Evolutionary conservation across 2,888 invertebrate species (phyloP), one percentile per base, ranked within the genome.

Genomic region (Nasonia oneida): DNA sequence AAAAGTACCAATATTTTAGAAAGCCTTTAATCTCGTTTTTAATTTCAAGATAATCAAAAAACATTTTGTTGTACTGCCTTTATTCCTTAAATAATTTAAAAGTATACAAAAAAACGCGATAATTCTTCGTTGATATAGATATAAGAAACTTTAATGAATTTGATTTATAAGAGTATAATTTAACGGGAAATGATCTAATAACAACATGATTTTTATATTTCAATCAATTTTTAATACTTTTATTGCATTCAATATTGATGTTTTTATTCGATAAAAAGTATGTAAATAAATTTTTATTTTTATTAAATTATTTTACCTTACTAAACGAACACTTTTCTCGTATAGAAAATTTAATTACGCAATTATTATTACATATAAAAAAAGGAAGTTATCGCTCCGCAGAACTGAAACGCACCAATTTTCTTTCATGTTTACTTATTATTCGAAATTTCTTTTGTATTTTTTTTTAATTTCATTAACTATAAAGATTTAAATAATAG

Each of bases 151-250:
- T 57, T 14, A 50, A 50, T 15, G 50, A 47, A 50, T 50, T 10
- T 0, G n/a, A 79, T 37, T 14, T 57, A 67, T 70, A 12, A 82
- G 75, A 23, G 42, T 81, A 71, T 53, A 42, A 33, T 10, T 73
- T 67, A 42, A n/a, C 14, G 61, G 78, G 76, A 23, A 53, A 76
- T 77, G n/a, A 29, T 29, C 29, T 70, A 64, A 37, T 67, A 78
- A 71, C 33, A 81, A 61, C 33, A 23, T 33, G 42, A 73, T 75
- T 86, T 80, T 80, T 83, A 75, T 85, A 47, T 80, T 75, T 75
- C 67, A 85, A 87, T 83, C 67, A 76, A 57, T n/a, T 80, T 84
- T 87, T 83, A 71, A 87, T 80, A 85, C 79, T 83, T 87, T 87
- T 84, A 84, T 85, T 87, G 74, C 78, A 81, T 84, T 78, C 79